Evolutionary conservation across 1,140 invertebrate species (phyloP), one percentile per base, ranked within the genome.

Genomic region (Pentalonia nigronervosa): DNA sequence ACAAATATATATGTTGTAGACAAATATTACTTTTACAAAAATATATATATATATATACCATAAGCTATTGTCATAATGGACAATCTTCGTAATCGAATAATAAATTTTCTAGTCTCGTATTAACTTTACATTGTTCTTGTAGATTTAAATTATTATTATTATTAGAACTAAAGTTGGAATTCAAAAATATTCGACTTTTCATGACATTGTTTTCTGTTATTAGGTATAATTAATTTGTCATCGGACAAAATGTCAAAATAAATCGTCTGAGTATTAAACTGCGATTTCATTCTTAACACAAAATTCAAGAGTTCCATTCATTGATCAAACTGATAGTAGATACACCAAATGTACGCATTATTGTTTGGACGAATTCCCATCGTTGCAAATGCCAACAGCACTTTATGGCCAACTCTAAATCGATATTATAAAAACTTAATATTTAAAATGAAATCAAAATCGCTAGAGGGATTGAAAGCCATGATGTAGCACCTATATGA

Each of bases 391-490:
- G 41, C 60, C 41, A 91, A 91, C 89, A 81, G 41, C 2, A 50
- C 47, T 92, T 83, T 53, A 92, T n/a, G 47, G 45, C 34, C 48
- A 84, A 30, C 21, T 93, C 67, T 84, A 84, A 81, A 53, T 93
- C 76, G 81, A 86, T 56, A 45, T 84, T 86, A 84, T 93, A 86
- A 56, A 93, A 86, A 93, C 47, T 93, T 86, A 93, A 93, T 84
- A 93, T 93, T 93, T 93, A 93, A 93, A 86, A 93, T 84, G 81
- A 93, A 90, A 93, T 93, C 91, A 86, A 93, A 93, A 86, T 93
- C 25, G 81, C 91, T 93, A n/a, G 48, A 83, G 76, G 81, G 47
- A 92, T 92, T 53, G 91, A 92, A 92, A 92, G n/a, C 91, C 45
- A 92, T 84, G 91, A 93, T 93, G 48, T 56, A 56, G 91, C 91